Evolutionary conservation across 1,140 invertebrate species (phyloP).

Genomic region (Cyrtorhinus lividipennis): DNA sequence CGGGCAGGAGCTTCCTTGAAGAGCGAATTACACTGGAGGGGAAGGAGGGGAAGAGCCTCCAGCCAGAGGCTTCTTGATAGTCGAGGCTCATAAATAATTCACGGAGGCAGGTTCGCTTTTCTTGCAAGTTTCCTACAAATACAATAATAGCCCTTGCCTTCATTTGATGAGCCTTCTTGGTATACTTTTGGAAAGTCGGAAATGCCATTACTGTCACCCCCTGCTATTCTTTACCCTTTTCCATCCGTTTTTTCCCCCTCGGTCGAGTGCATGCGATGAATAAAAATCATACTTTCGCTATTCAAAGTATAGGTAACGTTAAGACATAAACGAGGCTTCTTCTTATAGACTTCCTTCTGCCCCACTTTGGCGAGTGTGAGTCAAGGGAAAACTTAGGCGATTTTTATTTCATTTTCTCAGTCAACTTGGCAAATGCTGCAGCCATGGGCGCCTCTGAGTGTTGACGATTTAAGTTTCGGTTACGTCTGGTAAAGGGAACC

Average conservation of each 20-base stretch:
- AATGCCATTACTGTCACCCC: slow-evolving; percentile 7
- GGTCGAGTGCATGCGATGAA: not conserved
- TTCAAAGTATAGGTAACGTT: too few species aligned
- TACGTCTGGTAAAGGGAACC: too few species aligned
- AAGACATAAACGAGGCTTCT: too few species aligned
- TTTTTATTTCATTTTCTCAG: too few species aligned
- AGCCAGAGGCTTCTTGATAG: slow-evolving; percentile 1
- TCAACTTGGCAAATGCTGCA: too few species aligned
- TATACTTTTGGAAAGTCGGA: not conserved
- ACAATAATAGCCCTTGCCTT: slow-evolving; percentile 4
- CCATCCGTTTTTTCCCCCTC: not conserved
- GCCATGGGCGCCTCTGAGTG: too few species aligned
- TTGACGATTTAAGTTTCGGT: too few species aligned
- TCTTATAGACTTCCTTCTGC: too few species aligned
- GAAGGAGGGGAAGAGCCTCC: not conserved
- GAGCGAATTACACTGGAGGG: too few species aligned
- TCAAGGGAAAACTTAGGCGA: too few species aligned
- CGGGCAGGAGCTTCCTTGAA: too few species aligned
- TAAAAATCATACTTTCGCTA: not conserved
- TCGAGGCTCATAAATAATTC: slow-evolving; percentile 7
- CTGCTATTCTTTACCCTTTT: not conserved
- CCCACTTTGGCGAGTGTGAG: too few species aligned
- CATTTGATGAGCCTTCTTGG: slow-evolving; percentile 1
- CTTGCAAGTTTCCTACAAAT: slow-evolving; percentile 8
- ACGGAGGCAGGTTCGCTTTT: slow-evolving; percentile 3